Conservation (phyloP, 2,888 invertebrate species). For the Lacanobia oleracea region DNA sequence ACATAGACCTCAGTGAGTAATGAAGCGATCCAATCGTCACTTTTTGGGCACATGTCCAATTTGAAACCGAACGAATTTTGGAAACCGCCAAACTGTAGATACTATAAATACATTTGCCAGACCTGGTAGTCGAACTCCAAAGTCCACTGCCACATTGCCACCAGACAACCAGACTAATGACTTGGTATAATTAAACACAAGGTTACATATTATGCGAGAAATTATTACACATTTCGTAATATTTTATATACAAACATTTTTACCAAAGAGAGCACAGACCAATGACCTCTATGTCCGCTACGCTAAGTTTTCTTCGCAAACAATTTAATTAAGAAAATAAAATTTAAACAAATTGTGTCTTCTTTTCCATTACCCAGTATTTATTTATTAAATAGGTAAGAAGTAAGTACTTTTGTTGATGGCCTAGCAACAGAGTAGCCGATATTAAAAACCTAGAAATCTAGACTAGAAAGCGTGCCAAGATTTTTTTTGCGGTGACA, state of each 20-base stretch:
- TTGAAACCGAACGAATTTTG: constrained; percentile 31
- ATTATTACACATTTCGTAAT: constrained; percentile 31
- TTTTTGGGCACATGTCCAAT: constrained; percentile 58
- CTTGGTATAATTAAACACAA: constrained; percentile 54
- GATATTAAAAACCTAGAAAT: constrained; percentile 12
- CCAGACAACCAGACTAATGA: constrained; percentile 49
- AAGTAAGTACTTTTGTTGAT: background rate
- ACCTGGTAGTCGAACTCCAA: constrained; percentile 41
- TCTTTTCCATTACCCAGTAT: constrained; percentile 7
- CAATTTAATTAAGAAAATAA: constrained; percentile 37
- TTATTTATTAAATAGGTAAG: background rate
- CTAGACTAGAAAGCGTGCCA: constrained; percentile 42
- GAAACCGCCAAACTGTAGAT: constrained; percentile 28
- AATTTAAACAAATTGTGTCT: constrained; percentile 5
- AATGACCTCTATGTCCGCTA: constrained; percentile 28
- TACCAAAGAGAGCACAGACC: constrained; percentile 25
- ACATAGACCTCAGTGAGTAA: constrained; percentile 8
- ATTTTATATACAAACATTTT: constrained; percentile 33
- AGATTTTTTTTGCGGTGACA: constrained; percentile 35
- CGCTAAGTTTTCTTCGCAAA: constrained; percentile 19
- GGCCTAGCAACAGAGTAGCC: background rate
- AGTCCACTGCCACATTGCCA: constrained; percentile 39
- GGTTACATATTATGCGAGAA: constrained; percentile 39
- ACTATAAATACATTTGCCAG: constrained; percentile 25
- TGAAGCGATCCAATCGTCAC: constrained; percentile 21